These are phyloP conservation scores for Netelia fuscicornis DNA, from an alignment of 2,888 invertebrate genomes.

Conservation along the genomic window DNA sequence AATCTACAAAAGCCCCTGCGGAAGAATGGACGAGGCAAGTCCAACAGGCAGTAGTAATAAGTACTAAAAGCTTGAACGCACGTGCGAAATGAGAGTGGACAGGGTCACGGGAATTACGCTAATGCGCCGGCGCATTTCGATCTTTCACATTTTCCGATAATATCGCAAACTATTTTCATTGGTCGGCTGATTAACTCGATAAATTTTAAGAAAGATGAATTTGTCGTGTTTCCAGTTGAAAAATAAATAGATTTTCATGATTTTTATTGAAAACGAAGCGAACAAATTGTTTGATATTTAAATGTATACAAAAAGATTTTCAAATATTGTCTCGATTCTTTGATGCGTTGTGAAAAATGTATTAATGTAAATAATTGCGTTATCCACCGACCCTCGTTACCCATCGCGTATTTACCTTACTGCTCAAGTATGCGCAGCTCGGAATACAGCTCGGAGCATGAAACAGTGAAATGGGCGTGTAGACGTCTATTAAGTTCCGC, in stretches of 20 bases:
- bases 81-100: slow-evolving; percentile 11
- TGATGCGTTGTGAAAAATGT: neutral
- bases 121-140: neutral
- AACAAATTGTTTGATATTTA: too few relatives aligned
- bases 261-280: too few relatives aligned
- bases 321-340: too few relatives aligned
- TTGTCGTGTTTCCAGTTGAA: too few relatives aligned
- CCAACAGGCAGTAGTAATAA: neutral
- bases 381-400: neutral
- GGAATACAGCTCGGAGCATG: neutral
- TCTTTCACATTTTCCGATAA: neutral
- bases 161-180: neutral
- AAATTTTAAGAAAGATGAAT: too few relatives aligned
- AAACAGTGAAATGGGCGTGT: slow-evolving; percentile 38
- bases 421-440: neutral
- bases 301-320: too few relatives aligned
- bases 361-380: neutral
- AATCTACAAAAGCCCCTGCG: neutral
- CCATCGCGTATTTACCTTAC: neutral
- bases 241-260: too few relatives aligned
- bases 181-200: too few relatives aligned
- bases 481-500: slow-evolving; percentile 18
- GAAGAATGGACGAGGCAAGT: slow-evolving; percentile 8
- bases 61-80: slow-evolving; percentile 33
- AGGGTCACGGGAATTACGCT: neutral